Base-by-base conservation (phyloP, 2,888 invertebrate species). In the Platycheirus albimanus region DNA sequence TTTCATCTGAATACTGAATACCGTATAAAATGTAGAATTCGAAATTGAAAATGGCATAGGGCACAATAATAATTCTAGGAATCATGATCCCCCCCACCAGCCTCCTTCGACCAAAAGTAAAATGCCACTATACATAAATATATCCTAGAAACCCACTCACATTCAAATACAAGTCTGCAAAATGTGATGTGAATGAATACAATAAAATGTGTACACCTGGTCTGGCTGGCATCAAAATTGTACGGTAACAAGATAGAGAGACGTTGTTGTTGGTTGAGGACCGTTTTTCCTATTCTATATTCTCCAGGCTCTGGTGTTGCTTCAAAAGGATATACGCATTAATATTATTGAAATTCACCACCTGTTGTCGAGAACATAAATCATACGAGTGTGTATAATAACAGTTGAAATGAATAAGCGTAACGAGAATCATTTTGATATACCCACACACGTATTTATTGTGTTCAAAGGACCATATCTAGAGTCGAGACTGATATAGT, bases 311-410 rank as follows among this genome's bases (percentile, higher is more conserved):
- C 30, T 49, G 3, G 2, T 15, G 7, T 19, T 36, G 36, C 49
- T 11, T 64, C 36, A 36, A 72, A 83, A 83, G 69, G 67, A 58
- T 56, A 71, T 77, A 83, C 83, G 83, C 77, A 83, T 83, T 83
- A 74, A 83, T 77, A 74, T 58, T 83, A 83, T 83, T 83, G 72
- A 83, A 83, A 83, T 83, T 83, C 83, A 83, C 83, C 83, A 83
- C 83, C 83, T 83, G 83, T 83, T 83, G 83, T 83, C 78, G 64
- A 64, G 69, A 45, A 69, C 83, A 83, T 83, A 83, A 83, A 83
- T 83, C 83, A 83, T 74, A 66, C 64, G 33, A 64, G 64, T 43
- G 56, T 61, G 67, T 77, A 49, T 38, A 64, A 64, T 33, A 56
- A 61, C 64, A 49, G 69, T 70, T 75, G 70, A 80, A 80, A 75